These are phyloP conservation scores for Drosophila antonietae DNA, from an alignment of 2,888 invertebrate species.

Conservation along the genomic window DNA sequence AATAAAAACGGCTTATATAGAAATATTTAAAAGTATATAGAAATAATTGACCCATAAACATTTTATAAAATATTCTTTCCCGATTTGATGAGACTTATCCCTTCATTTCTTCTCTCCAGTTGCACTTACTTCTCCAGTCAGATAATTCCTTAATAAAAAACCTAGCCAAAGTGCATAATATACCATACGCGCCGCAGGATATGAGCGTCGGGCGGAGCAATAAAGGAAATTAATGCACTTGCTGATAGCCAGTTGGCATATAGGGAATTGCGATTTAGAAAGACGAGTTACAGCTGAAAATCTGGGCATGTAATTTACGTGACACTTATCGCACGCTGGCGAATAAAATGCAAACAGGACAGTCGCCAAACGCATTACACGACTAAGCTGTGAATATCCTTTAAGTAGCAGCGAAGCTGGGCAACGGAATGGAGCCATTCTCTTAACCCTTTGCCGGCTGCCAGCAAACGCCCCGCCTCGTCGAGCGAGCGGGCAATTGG, in stretches of 20 bases:
- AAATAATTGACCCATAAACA: neutral
- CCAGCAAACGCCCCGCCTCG: constrained; percentile 15
- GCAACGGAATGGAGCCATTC: constrained; percentile 29
- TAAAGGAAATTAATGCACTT: constrained; percentile 48
- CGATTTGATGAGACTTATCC: neutral
- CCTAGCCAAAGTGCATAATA: neutral
- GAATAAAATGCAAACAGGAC: constrained; percentile 57
- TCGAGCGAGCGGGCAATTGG: constrained; percentile 32
- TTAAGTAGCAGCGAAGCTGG: constrained; percentile 54
- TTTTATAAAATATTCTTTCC: neutral
- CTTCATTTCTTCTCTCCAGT: neutral
- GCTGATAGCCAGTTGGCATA: constrained; percentile 36
- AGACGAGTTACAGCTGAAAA: constrained; percentile 15
- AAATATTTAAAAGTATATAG: too few relatives aligned
- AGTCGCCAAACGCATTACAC: constrained; percentile 67
- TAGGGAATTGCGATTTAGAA: constrained; percentile 3
- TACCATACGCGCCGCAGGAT: constrained; percentile 5
- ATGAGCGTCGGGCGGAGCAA: constrained; percentile 9
- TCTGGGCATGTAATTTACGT: constrained; percentile 61
- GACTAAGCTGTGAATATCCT: constrained; percentile 76
- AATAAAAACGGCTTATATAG: too few relatives aligned
- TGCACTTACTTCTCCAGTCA: neutral
- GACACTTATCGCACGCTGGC: constrained; percentile 49
- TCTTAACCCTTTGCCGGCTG: constrained; percentile 71
- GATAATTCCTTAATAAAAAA: neutral